Conservation (phyloP, 2,113 vertebrate species). For the Nettapus auritus region DNA sequence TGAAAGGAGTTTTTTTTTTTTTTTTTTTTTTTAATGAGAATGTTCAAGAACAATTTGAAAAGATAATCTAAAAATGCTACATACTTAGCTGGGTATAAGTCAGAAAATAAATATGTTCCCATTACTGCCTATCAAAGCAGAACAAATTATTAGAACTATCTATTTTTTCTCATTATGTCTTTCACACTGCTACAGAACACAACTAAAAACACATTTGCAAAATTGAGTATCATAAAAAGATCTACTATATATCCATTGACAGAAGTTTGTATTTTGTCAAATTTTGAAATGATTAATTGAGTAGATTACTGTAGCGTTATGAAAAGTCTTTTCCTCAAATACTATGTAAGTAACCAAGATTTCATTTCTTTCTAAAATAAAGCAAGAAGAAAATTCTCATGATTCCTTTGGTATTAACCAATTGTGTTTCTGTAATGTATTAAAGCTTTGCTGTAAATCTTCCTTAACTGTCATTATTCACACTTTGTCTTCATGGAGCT, state of each 20-base stretch:
- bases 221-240: constrained; percentile 2
- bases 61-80: constrained; percentile 74
- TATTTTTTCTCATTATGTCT: constrained; percentile 5
- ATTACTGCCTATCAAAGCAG: constrained; percentile 45
- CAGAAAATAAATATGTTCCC: constrained; percentile 32
- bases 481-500: constrained; percentile 21
- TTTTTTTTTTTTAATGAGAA: constrained; percentile 31
- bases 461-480: constrained; percentile 4
- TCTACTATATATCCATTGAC: constrained; percentile 12
- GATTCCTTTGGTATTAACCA: background rate
- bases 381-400: background rate
- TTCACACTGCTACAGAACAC: constrained; percentile 11
- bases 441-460: background rate
- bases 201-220: constrained; percentile 13
- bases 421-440: background rate
- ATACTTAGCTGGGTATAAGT: constrained; percentile 57
- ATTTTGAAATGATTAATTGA: constrained; percentile 6
- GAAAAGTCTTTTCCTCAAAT: background rate
- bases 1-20: constrained; percentile 71
- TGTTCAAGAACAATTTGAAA: constrained; percentile 77
- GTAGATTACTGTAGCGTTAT: background rate
- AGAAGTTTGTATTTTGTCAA: background rate
- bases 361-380: background rate
- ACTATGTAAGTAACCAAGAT: background rate
- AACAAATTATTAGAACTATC: constrained; percentile 39